These are phyloP conservation scores for Operophtera brumata DNA, from an alignment of 2,888 invertebrate species.

Conservation along the genomic window DNA sequence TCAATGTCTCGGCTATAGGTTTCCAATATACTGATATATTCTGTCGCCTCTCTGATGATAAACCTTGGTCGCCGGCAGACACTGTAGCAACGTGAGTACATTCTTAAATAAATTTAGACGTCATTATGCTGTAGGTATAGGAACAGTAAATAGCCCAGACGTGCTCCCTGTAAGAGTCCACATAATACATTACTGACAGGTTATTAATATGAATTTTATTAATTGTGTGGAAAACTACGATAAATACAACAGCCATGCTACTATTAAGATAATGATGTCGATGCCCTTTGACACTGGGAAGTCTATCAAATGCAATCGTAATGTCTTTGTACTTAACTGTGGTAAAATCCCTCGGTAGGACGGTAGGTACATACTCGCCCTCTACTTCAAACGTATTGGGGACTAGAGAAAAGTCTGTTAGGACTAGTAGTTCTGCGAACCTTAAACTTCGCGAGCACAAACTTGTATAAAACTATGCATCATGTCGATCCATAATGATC, in stretches of 20 bases:
- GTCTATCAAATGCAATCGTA: neutral
- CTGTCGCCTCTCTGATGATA: constrained; percentile 44
- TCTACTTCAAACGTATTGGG: too few relatives aligned
- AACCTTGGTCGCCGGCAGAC: constrained; percentile 42
- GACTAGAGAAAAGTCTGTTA: too few relatives aligned
- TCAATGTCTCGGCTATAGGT: constrained; percentile 32
- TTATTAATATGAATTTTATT: neutral
- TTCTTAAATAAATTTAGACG: neutral
- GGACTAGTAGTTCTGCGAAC: too few relatives aligned
- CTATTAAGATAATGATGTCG: neutral
- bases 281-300: neutral
- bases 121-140: too few relatives aligned
- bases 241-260: neutral
- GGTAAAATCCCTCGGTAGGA: too few relatives aligned
- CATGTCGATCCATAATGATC: too few relatives aligned
- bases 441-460: too few relatives aligned
- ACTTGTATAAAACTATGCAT: too few relatives aligned
- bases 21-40: constrained; percentile 35
- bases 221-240: neutral
- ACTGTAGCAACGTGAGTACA: constrained; percentile 40
- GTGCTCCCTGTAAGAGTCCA: too few relatives aligned
- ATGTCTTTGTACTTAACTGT: neutral
- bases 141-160: too few relatives aligned
- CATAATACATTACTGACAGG: too few relatives aligned
- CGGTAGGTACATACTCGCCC: too few relatives aligned